phyloP scores from a whole-genome alignment of 2,797 vertebrate species.

The Lepilemur septentrionalis region DNA sequence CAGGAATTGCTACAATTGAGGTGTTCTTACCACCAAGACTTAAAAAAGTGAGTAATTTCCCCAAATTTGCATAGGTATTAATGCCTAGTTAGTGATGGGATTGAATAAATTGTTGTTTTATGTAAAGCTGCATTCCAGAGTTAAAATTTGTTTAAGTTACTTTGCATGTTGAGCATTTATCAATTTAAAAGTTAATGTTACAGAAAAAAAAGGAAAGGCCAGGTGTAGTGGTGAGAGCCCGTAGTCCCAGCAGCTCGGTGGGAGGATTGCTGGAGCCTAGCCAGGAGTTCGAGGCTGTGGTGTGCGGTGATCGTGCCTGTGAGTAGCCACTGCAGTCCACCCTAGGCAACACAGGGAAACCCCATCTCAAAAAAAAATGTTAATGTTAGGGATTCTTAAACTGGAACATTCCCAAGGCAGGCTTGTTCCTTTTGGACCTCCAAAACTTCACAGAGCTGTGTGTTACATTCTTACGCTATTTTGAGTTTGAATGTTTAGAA shows the following conservation, averaged over 20 bases:
- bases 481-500: neutral
- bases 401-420: neutral
- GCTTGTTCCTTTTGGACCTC: neutral
- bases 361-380: neutral
- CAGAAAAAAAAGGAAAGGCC: neutral
- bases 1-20: slow-evolving; percentile 91
- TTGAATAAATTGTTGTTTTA: neutral
- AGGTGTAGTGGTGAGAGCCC: neutral
- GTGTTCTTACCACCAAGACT: slow-evolving; percentile 88
- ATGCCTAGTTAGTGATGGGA: neutral
- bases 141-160: neutral
- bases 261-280: neutral
- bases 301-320: neutral
- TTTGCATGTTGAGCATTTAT: neutral
- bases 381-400: neutral
- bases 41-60: slow-evolving; percentile 82
- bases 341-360: neutral
- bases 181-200: neutral
- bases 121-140: neutral
- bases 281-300: neutral
- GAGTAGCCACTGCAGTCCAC: neutral
- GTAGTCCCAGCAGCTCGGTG: neutral
- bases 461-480: neutral
- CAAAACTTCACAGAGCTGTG: neutral
- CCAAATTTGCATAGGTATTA: neutral